Conservation (phyloP, 2,888 invertebrate genomes). For the Plagodis dolabraria region DNA sequence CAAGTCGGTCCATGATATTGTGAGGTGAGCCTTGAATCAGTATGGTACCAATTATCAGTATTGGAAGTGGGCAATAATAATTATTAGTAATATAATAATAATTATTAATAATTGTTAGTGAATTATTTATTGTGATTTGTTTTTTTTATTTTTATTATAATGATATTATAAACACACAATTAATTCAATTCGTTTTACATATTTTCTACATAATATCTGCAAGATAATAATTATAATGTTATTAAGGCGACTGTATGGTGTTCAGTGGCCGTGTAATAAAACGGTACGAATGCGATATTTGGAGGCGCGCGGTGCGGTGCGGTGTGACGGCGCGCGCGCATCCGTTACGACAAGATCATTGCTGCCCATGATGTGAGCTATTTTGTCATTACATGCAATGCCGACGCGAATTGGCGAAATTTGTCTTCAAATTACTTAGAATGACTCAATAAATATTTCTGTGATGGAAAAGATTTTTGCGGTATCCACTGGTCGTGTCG, state of each 20-base stretch:
- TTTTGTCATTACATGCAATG: constrained; percentile 11
- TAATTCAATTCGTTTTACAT: constrained; percentile 14
- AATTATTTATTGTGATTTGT: no score
- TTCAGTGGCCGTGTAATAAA: constrained; percentile 27
- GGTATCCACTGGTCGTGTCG: no score
- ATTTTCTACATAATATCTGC: constrained; percentile 18
- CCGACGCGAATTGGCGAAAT: neutral
- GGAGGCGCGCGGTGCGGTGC: constrained; percentile 10
- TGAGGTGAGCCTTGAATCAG: no score
- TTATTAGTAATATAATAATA: no score
- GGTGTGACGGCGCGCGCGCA: constrained; percentile 34
- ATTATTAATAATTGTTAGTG: no score
- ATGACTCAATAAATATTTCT: no score
- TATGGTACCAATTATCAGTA: no score
- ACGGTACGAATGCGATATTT: constrained; percentile 22
- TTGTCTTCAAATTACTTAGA: no score
- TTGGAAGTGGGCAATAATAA: no score
- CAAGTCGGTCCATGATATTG: no score
- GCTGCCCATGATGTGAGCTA: constrained; percentile 15
- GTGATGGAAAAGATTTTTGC: no score
- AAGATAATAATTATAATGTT: constrained; percentile 5
- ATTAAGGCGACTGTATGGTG: constrained; percentile 5
- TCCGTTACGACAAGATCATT: constrained; percentile 31
- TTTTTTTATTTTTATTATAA: no score
- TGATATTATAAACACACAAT: neutral